phyloP scores from a whole-genome alignment of 2,888 invertebrate species.

The Xestia ashworthii region DNA sequence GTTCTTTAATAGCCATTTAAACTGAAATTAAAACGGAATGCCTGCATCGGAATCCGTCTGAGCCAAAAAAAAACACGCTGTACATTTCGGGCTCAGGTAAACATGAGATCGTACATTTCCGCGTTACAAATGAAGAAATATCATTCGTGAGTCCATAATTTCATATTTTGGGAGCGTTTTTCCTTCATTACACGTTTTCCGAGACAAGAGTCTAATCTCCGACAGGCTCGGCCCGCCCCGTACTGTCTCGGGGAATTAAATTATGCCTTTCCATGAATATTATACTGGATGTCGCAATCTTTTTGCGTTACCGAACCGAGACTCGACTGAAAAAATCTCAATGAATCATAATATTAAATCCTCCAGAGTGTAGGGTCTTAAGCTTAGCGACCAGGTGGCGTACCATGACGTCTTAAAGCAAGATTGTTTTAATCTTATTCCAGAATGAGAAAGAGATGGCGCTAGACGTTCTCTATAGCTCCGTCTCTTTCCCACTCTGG shows the following conservation, averaged over 20 bases:
- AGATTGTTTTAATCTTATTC: no score
- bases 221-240: constrained; percentile 73
- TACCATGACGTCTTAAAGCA: no score
- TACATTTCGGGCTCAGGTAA: constrained; percentile 56
- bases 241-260: constrained; percentile 86
- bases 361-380: constrained; percentile 57
- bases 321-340: constrained; percentile 76
- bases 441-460: no score
- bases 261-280: constrained; percentile 90
- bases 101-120: constrained; percentile 59
- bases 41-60: constrained; percentile 41
- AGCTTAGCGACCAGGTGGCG: constrained; percentile 48
- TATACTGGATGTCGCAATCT: constrained; percentile 85
- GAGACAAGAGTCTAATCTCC: constrained; percentile 85
- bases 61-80: constrained; percentile 42
- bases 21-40: constrained; percentile 59
- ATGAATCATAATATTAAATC: constrained; percentile 78
- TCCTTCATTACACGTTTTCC: constrained; percentile 85
- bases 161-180: constrained; percentile 83
- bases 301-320: constrained; percentile 80
- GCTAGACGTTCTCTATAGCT: no score
- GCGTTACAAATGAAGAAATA: constrained; percentile 77
- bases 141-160: constrained; percentile 82
- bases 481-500: no score
- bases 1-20: constrained; percentile 58